Evolutionary conservation across 1,140 invertebrate species (phyloP), one percentile per base, ranked within the genome.

Genomic region (Drosophila lowei): DNA sequence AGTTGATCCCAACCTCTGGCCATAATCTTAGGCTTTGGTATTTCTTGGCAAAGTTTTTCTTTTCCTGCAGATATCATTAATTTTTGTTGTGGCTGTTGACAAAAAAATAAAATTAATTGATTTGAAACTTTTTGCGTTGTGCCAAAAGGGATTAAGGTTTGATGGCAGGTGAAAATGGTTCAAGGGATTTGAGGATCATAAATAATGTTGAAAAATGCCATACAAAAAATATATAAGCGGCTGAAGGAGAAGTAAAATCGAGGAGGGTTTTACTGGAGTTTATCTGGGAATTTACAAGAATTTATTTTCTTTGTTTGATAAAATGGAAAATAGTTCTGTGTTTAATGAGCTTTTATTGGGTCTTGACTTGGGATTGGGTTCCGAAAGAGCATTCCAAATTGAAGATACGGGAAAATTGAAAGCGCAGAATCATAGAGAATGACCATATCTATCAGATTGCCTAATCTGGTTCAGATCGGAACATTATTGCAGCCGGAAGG

Each of bases 1-100:
- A 66, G 59, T 56, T 81, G 71, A 64, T 68, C 65, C 65, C 62
- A 72, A 79, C 64, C 58, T 75, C 84, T 44, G n/a, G 42, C 18
- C n/a, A 59, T 74, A 71, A 60, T 79, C 75, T 60, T 60, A 46
- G 71, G 60, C 67, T 56, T 54, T 62, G 11, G 44, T 7, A 18
- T 7, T 46, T 4, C 3, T 7, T 18, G 41, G 15, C 63, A 68
- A 58, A 84, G 28, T 80, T 77, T 72, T 59, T 38, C 23, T 25
- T 25, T 25, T 25, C 23, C 6, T 67, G 62, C 72, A 25, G 52
- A 64, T 67, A 80, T 85, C 80, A 84, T 84, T 84, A 84, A 85
- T 85, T 70, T 72, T 65, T 38, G 3, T 38, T 38, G 38, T 72
- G 57, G 48, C 49, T 76, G 59, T 64, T 70, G 63, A 72, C 57